These are phyloP conservation scores for Clepsis dumicolana DNA, from an alignment of 2,888 invertebrate genomes.

Conservation along the genomic window DNA sequence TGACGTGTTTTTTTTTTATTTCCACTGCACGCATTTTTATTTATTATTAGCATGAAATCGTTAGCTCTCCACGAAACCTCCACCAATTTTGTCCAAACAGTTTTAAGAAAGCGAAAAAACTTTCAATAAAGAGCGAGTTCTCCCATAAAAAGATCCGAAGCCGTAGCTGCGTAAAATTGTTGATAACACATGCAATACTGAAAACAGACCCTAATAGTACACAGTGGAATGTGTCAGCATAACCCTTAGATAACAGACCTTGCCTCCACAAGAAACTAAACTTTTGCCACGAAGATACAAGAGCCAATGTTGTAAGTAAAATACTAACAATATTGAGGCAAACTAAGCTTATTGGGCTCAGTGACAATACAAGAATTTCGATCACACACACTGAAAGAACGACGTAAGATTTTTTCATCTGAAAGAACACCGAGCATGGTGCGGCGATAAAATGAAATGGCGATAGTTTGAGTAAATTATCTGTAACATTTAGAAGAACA, in stretches of 20 bases:
- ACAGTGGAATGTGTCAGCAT: conserved; percentile 63
- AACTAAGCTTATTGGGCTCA: conserved; percentile 44
- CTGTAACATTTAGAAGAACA: conserved; percentile 3
- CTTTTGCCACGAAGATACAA: conserved; percentile 11
- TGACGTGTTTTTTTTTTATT: too few relatives aligned
- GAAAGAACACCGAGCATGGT: conserved; percentile 29
- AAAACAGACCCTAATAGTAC: conserved; percentile 60
- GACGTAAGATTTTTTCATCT: conserved; percentile 52
- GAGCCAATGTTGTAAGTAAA: not conserved
- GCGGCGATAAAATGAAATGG: conserved; percentile 23
- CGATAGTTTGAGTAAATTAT: conserved; percentile 15
- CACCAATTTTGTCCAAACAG: not conserved
- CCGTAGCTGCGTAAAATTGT: conserved; percentile 52
- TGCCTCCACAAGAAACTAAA: conserved; percentile 46
- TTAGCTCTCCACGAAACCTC: not conserved
- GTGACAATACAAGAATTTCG: conserved; percentile 60
- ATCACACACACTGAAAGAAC: conserved; percentile 47
- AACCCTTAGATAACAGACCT: conserved; percentile 49
- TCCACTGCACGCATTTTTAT: too few relatives aligned
- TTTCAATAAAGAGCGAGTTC: conserved; percentile 57
- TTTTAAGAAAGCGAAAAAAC: conserved; percentile 44
- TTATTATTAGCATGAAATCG: too few relatives aligned
- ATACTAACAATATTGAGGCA: conserved; percentile 39
- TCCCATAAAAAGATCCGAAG: conserved; percentile 57
- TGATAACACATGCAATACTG: conserved; percentile 58